Base-by-base conservation (phyloP, 2,888 invertebrate genomes). In the Hyles lineata region DNA sequence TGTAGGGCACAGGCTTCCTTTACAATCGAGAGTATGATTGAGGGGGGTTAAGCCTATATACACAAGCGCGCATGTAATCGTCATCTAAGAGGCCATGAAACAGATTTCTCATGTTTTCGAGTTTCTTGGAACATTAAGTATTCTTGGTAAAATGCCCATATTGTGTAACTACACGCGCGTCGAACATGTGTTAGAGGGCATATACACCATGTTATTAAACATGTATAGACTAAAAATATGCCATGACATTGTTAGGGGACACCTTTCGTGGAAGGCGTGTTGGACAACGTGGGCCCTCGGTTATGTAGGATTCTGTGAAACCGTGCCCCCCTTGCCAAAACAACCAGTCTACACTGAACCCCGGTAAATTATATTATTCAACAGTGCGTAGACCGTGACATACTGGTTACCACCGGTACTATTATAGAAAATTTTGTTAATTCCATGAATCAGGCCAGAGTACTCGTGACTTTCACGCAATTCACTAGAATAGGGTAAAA, bases 201-300 rank as follows among this genome's bases (percentile, higher is more conserved):
- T 25, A 15, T 59, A 19, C 55, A n/a, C 6, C n/a, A 19, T 32
- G 52, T 70, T 62, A 52, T 70, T 55, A 62, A 70, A 62, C 58
- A 71, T 70, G 50, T 70, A 70, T 50, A 19, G 52, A 72, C 75
- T 74, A 77, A 76, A 84, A 80, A 80, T 79, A 80, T 77, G 78
- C 77, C 67, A 76, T 78, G 78, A 79, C 80, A 76, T 73, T 76
- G 75, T 67, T 73, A 77, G 71, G 73, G 74, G 80, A 75, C 72
- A 75, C 76, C 70, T 73, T 85, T 86, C 85, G 77, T 76, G 78
- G 85, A 86, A 86, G 74, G 71, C 77, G 69, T 58, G 72, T 74
- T 79, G 74, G 80, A 77, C 78, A 74, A 74, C 74, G 71, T 50
- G 75, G 72, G 62, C 74, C 76, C 72, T 73, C 70, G 70, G 58